These are phyloP conservation scores for Creontiades dilutus DNA, from an alignment of 2,888 invertebrate species.

Conservation along the genomic window DNA sequence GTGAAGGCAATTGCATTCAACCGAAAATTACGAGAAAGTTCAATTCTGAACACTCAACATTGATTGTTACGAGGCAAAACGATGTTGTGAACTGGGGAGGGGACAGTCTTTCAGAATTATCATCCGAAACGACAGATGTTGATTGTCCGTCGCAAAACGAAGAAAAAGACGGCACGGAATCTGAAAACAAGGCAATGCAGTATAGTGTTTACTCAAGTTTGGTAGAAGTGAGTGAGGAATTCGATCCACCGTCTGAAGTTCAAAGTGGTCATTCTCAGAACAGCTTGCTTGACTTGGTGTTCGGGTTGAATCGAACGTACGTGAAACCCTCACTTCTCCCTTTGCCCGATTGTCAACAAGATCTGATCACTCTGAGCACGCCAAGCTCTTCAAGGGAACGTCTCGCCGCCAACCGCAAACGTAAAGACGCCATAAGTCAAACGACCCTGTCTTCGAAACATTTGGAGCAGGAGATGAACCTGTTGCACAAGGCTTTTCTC, in stretches of 20 bases:
- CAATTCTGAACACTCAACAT: slow-evolving; percentile 42
- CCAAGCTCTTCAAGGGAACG: slow-evolving; percentile 9
- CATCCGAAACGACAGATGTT: not conserved
- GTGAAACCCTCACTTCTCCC: slow-evolving; percentile 43
- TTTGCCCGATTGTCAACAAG: slow-evolving; percentile 37
- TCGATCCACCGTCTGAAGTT: not conserved
- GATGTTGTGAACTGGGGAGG: not conserved
- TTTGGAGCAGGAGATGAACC: slow-evolving; percentile 56
- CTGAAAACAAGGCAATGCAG: not conserved
- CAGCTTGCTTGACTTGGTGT: slow-evolving; percentile 24
- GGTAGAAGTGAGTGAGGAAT: not conserved
- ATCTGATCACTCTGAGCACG: slow-evolving; percentile 43
- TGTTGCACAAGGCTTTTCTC: slow-evolving; percentile 58
- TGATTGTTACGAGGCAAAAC: slow-evolving; percentile 5
- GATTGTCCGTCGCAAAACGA: not conserved
- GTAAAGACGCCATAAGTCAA: slow-evolving; percentile 57
- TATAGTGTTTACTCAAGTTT: not conserved
- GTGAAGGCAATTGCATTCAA: not conserved
- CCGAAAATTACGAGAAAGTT: slow-evolving; percentile 12
- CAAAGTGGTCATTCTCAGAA: slow-evolving; percentile 26
- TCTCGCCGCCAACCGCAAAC: not conserved
- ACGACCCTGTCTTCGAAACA: slow-evolving; percentile 57
- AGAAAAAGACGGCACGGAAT: not conserved
- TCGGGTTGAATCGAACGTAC: not conserved
- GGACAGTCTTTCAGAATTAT: not conserved